Evolutionary conservation across 2,888 invertebrate genomes (phyloP).

Genomic region (Spodoptera exigua): DNA sequence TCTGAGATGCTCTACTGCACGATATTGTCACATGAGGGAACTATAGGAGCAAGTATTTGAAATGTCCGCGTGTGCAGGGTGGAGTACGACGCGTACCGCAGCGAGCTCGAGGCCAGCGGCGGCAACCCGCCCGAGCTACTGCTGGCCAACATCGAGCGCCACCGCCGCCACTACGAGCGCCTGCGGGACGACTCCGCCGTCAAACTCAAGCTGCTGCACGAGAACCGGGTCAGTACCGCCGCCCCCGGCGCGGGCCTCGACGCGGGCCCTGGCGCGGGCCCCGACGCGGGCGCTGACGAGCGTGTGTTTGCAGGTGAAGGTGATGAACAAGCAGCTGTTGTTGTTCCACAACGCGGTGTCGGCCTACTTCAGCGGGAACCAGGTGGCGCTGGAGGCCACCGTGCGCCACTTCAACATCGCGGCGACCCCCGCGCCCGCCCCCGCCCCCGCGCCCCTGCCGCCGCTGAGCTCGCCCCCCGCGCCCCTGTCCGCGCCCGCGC

Average conservation of each 20-base stretch:
- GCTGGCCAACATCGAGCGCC: constrained; percentile 93
- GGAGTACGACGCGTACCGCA: constrained; percentile 99
- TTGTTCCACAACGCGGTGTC: constrained; percentile 99
- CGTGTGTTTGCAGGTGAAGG: constrained; percentile 94
- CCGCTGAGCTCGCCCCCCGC: constrained; percentile 19
- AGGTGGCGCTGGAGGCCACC: constrained; percentile 96
- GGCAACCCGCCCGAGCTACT: constrained; percentile 92
- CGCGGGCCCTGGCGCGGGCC: neutral
- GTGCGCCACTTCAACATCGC: constrained; percentile 98
- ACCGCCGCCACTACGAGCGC: constrained; percentile 97
- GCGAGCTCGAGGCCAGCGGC: constrained; percentile 95
- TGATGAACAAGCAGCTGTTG: constrained; percentile 99
- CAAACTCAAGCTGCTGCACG: constrained; percentile 98
- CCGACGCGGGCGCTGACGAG: constrained; percentile 37
- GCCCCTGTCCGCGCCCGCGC: constrained; percentile 19
- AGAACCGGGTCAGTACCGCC: constrained; percentile 94
- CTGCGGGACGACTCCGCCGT: constrained; percentile 97
- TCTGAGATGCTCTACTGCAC: too few relatives aligned
- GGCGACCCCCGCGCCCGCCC: constrained; percentile 55
- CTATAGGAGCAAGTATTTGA: too few relatives aligned
- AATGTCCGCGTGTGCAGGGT: constrained; percentile 89
- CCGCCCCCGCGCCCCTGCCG: constrained; percentile 40
- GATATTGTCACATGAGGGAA: neutral
- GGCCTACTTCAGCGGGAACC: constrained; percentile 99
- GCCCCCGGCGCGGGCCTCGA: neutral